A percentile compares a stretch with the other conserved stretches of the same genome.
These are phyloP conservation scores for Felis catus DNA, from an alignment of 2,113 vertebrate genomes.

Conservation along the genomic window DNA sequence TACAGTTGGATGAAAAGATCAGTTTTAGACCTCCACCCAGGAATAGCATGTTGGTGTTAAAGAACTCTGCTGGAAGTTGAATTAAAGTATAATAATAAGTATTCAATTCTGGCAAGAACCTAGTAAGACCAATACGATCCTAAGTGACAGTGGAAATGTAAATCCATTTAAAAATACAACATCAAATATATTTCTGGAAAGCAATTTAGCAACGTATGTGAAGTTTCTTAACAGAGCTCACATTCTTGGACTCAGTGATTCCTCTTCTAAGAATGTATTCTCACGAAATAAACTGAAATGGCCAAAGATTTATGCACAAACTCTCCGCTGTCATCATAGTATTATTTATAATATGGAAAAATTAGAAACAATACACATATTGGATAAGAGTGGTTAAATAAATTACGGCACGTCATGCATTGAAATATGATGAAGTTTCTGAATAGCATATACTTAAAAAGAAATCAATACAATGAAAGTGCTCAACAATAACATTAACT, in stretches of 20 bases:
- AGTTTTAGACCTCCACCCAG: background rate
- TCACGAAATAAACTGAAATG: background rate
- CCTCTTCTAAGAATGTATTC: background rate
- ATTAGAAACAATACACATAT: background rate
- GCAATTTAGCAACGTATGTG: background rate
- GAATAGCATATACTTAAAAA: background rate
- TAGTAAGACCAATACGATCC: background rate
- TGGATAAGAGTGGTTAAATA: background rate
- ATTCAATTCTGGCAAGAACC: background rate
- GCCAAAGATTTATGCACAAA: slow-evolving; percentile 19
- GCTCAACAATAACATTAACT: background rate
- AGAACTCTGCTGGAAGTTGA: background rate
- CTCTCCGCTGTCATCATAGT: background rate
- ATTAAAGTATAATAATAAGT: background rate
- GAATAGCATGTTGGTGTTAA: background rate
- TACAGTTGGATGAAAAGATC: background rate
- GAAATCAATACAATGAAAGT: background rate
- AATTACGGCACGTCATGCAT: background rate
- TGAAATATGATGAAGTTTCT: background rate
- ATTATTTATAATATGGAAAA: background rate
- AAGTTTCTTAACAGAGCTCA: background rate
- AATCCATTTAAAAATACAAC: background rate
- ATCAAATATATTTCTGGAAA: background rate
- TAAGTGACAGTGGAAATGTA: background rate
- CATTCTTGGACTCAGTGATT: background rate